Evolutionary conservation across 53 echinoderm and acorn worm species (phyloP).

Genomic region (Pentamera pediparva): DNA sequence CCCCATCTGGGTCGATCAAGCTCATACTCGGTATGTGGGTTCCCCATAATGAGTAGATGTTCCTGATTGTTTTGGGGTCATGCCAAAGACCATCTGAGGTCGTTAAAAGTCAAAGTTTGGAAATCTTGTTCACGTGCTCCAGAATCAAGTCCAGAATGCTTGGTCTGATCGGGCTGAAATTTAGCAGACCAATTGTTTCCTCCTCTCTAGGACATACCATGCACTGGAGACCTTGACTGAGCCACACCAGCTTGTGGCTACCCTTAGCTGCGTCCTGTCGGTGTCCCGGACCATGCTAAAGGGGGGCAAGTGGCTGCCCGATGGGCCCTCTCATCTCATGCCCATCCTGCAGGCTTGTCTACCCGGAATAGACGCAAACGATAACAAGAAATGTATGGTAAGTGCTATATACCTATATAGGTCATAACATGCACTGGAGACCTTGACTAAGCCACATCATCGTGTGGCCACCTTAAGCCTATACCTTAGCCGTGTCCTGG

Average conservation of each 20-base stretch:
- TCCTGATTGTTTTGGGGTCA: too few relatives aligned
- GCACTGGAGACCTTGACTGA: slow-evolving; percentile 74
- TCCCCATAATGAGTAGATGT: too few relatives aligned
- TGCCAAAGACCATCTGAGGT: too few relatives aligned
- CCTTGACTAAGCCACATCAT: neutral
- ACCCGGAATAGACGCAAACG: slow-evolving; percentile 95
- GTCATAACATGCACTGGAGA: too few relatives aligned
- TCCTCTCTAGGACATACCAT: slow-evolving; percentile 2
- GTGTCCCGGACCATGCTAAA: slow-evolving; percentile 70
- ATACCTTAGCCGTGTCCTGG: neutral
- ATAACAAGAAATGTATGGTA: slow-evolving; percentile 86
- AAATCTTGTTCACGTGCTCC: too few relatives aligned
- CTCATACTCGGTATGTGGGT: too few relatives aligned
- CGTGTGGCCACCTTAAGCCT: neutral
- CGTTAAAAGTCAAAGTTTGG: too few relatives aligned
- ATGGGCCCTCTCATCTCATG: slow-evolving; percentile 80
- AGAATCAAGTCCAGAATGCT: too few relatives aligned
- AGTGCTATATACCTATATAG: too few relatives aligned
- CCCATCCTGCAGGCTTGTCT: slow-evolving; percentile 73
- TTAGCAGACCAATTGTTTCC: too few relatives aligned
- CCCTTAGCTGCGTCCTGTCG: slow-evolving; percentile 76
- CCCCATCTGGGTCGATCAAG: too few relatives aligned
- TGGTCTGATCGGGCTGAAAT: too few relatives aligned
- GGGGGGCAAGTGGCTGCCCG: slow-evolving; percentile 79
- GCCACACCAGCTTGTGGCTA: slow-evolving; percentile 93